A percentile compares a stretch with the other conserved stretches of the same genome.
phyloP scores from a whole-genome alignment of 2,113 vertebrate genomes.

The Sterrhoptilus dennistouni region DNA sequence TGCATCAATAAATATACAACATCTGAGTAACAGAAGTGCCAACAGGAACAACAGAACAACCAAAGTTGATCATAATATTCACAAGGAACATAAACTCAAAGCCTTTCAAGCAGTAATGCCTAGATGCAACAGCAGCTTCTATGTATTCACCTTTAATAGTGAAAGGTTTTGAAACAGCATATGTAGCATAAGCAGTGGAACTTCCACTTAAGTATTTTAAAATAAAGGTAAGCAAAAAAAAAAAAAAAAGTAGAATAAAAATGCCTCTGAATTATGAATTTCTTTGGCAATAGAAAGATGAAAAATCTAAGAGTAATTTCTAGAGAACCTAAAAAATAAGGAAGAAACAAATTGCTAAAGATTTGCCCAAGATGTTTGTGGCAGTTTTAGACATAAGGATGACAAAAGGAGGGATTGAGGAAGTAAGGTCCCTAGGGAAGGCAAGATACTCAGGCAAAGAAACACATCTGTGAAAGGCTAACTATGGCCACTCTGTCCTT shows the following conservation, averaged over 20 bases:
- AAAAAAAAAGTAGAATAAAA: background rate
- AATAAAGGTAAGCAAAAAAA: background rate
- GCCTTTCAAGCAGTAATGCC: background rate
- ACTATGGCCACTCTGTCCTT: background rate
- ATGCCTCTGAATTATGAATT: accelerated
- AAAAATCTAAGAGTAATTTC: background rate
- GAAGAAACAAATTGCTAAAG: background rate
- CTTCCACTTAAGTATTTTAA: background rate
- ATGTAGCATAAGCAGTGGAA: background rate
- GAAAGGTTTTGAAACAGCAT: background rate
- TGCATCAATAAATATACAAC: background rate
- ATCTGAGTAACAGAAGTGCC: background rate
- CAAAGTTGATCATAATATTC: background rate
- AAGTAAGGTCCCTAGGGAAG: background rate
- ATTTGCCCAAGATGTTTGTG: background rate
- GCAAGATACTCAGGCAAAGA: background rate
- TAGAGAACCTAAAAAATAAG: background rate
- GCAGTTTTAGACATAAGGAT: background rate
- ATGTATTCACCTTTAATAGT: background rate
- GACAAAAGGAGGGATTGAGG: background rate
- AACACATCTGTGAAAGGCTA: background rate
- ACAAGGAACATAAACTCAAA: background rate
- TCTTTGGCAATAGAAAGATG: background rate
- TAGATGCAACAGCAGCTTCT: background rate
- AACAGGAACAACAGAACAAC: background rate